A percentile compares a stretch with the other conserved stretches of the same genome.
Conservation (phyloP, 2,113 vertebrate species). For the Varanus komodoensis region DNA sequence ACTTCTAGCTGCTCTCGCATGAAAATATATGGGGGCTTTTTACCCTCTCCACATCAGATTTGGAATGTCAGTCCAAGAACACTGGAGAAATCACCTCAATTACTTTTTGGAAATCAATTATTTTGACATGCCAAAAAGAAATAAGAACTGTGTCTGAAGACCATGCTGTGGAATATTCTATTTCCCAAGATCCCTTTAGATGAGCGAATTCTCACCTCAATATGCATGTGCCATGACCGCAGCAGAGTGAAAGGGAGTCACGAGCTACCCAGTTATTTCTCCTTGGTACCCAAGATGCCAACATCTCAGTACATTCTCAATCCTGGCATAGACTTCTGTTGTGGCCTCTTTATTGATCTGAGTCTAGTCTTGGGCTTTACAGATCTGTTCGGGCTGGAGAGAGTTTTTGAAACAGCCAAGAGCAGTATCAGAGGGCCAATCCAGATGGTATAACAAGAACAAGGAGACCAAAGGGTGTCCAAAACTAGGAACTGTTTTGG, state of each 20-base stretch:
- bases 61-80: background rate
- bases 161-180: background rate
- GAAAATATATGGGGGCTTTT: background rate
- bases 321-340: background rate
- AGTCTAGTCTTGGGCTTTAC: background rate
- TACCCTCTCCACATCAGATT: background rate
- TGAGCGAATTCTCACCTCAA: background rate
- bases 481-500: too few species aligned
- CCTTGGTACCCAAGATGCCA: background rate
- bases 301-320: background rate
- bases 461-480: too few species aligned
- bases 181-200: background rate
- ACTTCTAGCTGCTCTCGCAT: constrained; percentile 2
- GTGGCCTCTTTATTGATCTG: background rate
- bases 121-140: background rate
- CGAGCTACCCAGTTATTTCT: too few species aligned
- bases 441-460: too few species aligned
- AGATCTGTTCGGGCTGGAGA: background rate
- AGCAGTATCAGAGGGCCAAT: too few species aligned
- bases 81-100: background rate
- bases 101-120: background rate
- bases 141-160: background rate
- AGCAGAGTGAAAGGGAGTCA: background rate
- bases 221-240: background rate
- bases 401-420: background rate